Evolutionary conservation across 2,113 vertebrate species (phyloP).

Genomic region (Ptilonorhynchus violaceus): DNA sequence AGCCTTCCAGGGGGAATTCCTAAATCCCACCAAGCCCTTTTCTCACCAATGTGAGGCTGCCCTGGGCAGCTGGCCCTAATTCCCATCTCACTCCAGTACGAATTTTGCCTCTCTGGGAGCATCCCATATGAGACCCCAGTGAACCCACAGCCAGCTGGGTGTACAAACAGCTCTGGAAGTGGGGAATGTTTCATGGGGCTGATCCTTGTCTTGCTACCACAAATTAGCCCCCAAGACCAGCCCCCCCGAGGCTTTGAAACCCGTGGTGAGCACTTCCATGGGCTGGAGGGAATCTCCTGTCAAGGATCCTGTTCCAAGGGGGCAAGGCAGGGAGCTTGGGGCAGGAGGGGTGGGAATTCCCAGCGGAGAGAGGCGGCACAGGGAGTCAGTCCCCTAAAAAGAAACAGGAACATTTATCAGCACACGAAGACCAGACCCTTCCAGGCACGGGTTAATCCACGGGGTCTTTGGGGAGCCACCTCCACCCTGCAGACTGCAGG

Average conservation of each 20-base stretch:
- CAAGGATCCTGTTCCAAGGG: not conserved
- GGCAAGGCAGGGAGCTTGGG: not conserved
- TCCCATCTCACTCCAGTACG: not conserved
- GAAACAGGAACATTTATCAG: not conserved
- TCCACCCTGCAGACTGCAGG: not conserved
- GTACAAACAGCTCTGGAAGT: not conserved
- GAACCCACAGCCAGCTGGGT: not conserved
- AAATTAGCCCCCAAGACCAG: fast-evolving
- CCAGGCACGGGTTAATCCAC: not conserved
- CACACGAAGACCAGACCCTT: fast-evolving
- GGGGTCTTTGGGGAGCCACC: not conserved
- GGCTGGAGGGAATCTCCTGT: not conserved
- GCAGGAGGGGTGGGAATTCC: not conserved
- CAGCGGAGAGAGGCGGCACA: not conserved
- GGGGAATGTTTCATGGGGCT: not conserved
- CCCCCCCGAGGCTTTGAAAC: not conserved
- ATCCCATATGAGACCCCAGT: not conserved
- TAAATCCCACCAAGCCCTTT: not conserved
- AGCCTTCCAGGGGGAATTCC: not conserved
- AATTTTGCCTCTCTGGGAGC: not conserved
- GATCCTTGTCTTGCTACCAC: not conserved
- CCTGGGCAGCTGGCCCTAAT: not conserved
- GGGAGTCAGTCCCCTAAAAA: not conserved
- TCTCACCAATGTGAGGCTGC: not conserved
- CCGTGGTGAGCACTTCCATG: fast-evolving